These are phyloP conservation scores for Conger conger DNA, from an alignment of 2,113 vertebrate genomes.

Conservation along the genomic window DNA sequence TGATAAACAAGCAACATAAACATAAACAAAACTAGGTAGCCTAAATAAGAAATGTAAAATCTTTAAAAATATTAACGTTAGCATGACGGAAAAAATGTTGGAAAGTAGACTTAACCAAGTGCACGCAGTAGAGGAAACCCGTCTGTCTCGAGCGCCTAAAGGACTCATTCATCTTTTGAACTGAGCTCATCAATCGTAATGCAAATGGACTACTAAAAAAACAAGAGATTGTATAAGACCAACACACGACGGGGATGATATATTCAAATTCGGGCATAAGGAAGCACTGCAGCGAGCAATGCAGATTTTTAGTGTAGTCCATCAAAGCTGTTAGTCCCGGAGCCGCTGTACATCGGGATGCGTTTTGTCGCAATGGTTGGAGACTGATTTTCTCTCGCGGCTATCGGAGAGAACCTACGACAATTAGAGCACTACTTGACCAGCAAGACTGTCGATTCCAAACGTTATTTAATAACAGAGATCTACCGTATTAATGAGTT, in stretches of 20 bases:
- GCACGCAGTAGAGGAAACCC: neutral
- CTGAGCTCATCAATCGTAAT: neutral
- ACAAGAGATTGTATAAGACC: neutral
- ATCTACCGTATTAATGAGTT: neutral
- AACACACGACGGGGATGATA: neutral
- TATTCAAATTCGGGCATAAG: conserved; percentile 10
- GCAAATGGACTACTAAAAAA: neutral
- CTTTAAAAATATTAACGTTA: too few species aligned
- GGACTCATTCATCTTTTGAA: neutral
- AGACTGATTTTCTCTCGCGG: neutral
- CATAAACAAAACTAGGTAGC: too few species aligned
- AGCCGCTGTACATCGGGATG: conserved; percentile 4
- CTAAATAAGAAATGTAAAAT: too few species aligned
- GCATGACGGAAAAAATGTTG: too few species aligned
- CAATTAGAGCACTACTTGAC: neutral
- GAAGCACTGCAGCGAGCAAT: conserved; percentile 15
- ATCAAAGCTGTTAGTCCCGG: conserved; percentile 18
- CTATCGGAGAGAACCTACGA: neutral
- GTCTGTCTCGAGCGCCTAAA: neutral
- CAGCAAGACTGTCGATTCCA: neutral
- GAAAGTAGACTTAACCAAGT: too few species aligned
- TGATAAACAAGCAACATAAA: too few species aligned
- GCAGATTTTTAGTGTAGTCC: conserved; percentile 15
- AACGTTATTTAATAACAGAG: neutral
- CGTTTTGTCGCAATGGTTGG: conserved; percentile 18